Percentiles rank a stretch among this genome's conserved stretches.
Evolutionary conservation across 2,797 vertebrate genomes (phyloP).

Genomic region (Hafferia zeledoni): DNA sequence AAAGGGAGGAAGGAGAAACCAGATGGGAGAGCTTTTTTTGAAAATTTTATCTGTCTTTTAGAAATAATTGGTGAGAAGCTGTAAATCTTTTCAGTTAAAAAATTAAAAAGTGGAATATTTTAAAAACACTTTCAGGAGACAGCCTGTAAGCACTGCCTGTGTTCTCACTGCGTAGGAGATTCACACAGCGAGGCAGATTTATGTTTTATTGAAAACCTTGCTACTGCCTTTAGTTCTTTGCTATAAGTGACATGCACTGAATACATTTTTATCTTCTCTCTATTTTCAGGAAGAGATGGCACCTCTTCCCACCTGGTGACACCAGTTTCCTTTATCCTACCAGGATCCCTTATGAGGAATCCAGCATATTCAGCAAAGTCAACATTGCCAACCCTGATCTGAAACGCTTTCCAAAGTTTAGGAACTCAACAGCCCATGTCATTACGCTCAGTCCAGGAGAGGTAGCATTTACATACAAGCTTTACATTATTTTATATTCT

Average conservation of each 20-base stretch:
- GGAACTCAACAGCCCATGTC: slow-evolving; percentile 72
- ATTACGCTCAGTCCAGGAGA: slow-evolving; percentile 91
- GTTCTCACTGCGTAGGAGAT: slow-evolving; percentile 51
- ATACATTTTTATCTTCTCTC: slow-evolving; percentile 49
- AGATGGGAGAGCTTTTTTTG: slow-evolving; percentile 17
- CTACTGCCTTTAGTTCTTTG: slow-evolving; percentile 35
- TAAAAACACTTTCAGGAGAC: slow-evolving; percentile 37
- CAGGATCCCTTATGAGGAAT: slow-evolving; percentile 97
- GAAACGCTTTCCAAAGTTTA: slow-evolving; percentile 82
- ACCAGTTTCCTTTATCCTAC: slow-evolving; percentile 89
- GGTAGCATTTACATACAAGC: slow-evolving; percentile 71
- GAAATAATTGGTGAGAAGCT: slow-evolving; percentile 55
- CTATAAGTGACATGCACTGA: slow-evolving; percentile 27
- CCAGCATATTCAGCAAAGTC: slow-evolving; percentile 94
- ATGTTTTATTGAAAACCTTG: slow-evolving; percentile 51
- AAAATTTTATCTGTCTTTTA: slow-evolving; percentile 33
- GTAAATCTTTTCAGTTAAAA: slow-evolving; percentile 61
- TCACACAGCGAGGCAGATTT: slow-evolving; percentile 47
- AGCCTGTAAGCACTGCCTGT: slow-evolving; percentile 46
- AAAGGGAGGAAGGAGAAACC: neutral
- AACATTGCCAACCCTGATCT: slow-evolving; percentile 86
- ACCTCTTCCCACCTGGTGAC: slow-evolving; percentile 92
- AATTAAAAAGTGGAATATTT: slow-evolving; percentile 61
- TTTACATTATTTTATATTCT: neutral
- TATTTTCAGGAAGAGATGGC: slow-evolving; percentile 90